Conservation (phyloP, 2,797 vertebrate species). For the Acanthopagrus latus region DNA sequence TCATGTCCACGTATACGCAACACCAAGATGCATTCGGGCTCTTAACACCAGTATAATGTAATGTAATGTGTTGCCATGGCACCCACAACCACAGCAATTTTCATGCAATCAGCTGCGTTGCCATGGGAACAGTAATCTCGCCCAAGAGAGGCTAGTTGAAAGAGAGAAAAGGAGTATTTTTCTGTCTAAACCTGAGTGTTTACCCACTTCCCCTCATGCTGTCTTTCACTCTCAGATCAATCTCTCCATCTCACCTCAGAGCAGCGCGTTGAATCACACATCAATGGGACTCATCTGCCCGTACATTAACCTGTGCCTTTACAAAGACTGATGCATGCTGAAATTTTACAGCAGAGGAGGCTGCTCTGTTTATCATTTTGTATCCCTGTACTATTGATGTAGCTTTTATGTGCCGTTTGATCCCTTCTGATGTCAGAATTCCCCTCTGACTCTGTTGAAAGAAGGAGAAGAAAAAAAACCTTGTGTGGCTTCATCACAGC, state of each 20-base stretch:
- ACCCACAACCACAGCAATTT: conserved; percentile 87
- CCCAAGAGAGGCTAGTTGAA: conserved; percentile 70
- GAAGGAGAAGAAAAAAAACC: conserved; percentile 41
- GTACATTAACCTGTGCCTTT: conserved; percentile 62
- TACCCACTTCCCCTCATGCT: conserved; percentile 74
- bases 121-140: conserved; percentile 89
- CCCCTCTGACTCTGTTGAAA: conserved; percentile 58
- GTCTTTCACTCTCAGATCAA: conserved; percentile 74
- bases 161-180: conserved; percentile 40
- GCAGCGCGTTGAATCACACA: conserved; percentile 50
- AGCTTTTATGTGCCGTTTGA: conserved; percentile 75
- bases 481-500: conserved; percentile 66
- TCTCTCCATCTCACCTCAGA: conserved; percentile 64
- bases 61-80: conserved; percentile 84
- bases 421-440: conserved; percentile 64
- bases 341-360: conserved; percentile 55
- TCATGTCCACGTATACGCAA: conserved; percentile 5
- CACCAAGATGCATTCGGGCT: conserved; percentile 28
- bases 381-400: conserved; percentile 68
- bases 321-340: conserved; percentile 53
- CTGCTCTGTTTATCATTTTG: conserved; percentile 65
- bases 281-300: conserved; percentile 64
- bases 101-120: conserved; percentile 87
- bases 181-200: conserved; percentile 70
- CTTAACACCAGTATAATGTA: conserved; percentile 60